Evolutionary conservation across 2,888 invertebrate genomes (phyloP), one percentile per base, ranked within the genome.

Genomic region (Epinotia brunnichana): DNA sequence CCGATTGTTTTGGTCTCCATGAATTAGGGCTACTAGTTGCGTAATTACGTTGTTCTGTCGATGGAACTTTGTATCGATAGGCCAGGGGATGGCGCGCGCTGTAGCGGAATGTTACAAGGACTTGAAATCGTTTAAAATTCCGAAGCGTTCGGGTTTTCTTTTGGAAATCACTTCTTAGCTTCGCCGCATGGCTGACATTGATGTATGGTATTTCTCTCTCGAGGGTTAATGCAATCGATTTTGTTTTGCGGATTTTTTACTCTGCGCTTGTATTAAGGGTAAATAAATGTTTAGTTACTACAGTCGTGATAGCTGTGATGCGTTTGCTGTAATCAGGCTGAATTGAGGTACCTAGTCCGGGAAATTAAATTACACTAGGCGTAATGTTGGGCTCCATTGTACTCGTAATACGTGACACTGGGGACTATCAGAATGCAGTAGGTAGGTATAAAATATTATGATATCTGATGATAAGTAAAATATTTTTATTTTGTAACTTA

Each of bases 1-100:
- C 89, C 89, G 91, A 91, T 91, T 92, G 83, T 81, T 84, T 81
- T 79, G 78, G 77, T 89, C 86, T 89, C 85, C 82, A 82, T 83
- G 85, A 87, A 90, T 90, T 89, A 88, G 86, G 82, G 82, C 84
- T 83, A 84, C 82, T 81, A 80, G 79, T 83, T 82, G 80, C 79
- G 79, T 79, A 78, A 73, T 73, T 69, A 73, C 63, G 69, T 57
- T 63, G 73, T 73, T 59, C 63, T 57, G 41, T 51, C 9, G 21
- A n/a, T 4, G 51, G 15, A 59, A 56, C 61, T 53, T 56, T 60
- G 57, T 71, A 66, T 71, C 66, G 70, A 44, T 19, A 70, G 63
- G 60, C 35, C 69, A 63, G 64, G 41, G 57, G 35, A 35, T 63
- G 60, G 29, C 60, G 53, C 62, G 24, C 17, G 69, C 53, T 29